Conservation (phyloP, 2,797 vertebrate species). For the Enteromius fasciolatus region DNA sequence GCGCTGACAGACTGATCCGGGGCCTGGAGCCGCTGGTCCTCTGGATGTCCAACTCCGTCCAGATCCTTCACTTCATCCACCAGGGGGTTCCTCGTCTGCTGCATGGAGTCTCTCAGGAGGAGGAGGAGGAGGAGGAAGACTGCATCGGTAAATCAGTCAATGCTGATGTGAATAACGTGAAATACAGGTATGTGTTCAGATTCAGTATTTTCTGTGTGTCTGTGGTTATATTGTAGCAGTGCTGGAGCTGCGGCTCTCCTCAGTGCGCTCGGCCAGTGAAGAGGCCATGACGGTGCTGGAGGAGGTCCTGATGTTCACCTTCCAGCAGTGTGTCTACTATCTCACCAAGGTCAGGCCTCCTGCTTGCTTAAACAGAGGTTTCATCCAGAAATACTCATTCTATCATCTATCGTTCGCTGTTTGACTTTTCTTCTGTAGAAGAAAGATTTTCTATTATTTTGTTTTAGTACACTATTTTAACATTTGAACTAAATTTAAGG, state of each 20-base stretch:
- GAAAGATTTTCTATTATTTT: not conserved
- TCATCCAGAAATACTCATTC: not conserved
- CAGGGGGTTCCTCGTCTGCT: conserved; percentile 76
- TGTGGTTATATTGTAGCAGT: conserved; percentile 60
- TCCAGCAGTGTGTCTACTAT: conserved; percentile 86
- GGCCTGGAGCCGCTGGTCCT: conserved; percentile 76
- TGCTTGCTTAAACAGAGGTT: not conserved
- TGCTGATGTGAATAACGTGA: not conserved
- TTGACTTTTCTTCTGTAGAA: not conserved
- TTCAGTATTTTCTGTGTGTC: not conserved
- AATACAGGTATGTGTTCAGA: not conserved
- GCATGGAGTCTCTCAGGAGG: conserved; percentile 67
- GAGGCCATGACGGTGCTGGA: conserved; percentile 80
- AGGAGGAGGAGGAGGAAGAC: conserved; percentile 59
- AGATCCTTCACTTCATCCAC: conserved; percentile 81
- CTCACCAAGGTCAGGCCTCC: conserved; percentile 78
- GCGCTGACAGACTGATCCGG: conserved; percentile 54
- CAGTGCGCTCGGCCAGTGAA: conserved; percentile 73
- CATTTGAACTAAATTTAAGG: not conserved
- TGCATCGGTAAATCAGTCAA: conserved; percentile 59
- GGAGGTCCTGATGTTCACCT: conserved; percentile 82
- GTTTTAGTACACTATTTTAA: not conserved
- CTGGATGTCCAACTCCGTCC: conserved; percentile 83
- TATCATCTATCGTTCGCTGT: not conserved
- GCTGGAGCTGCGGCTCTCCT: conserved; percentile 69